These are phyloP conservation scores for Stegostoma tigrinum DNA, from an alignment of 2,113 vertebrate genomes.

Conservation along the genomic window DNA sequence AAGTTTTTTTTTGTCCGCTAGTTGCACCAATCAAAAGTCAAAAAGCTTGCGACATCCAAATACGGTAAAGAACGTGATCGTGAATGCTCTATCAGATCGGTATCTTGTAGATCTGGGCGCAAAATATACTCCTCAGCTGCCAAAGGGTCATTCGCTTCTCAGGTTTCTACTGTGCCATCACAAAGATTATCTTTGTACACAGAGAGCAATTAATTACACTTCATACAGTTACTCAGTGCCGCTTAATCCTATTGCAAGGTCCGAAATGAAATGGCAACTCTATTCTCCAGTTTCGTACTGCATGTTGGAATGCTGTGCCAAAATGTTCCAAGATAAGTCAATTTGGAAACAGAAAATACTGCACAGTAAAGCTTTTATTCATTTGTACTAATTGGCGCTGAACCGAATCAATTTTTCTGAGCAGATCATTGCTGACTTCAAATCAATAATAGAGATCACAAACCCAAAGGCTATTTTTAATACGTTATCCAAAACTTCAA, in stretches of 20 bases:
- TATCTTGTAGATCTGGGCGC: slow-evolving; percentile 45
- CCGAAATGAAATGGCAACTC: slow-evolving; percentile 51
- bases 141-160: slow-evolving; percentile 50
- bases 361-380: not conserved
- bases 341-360: not conserved
- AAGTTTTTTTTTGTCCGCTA: slow-evolving; percentile 37
- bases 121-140: slow-evolving; percentile 48
- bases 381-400: not conserved
- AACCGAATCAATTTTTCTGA: not conserved
- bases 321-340: not conserved
- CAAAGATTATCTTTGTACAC: slow-evolving; percentile 52
- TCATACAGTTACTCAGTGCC: slow-evolving; percentile 51
- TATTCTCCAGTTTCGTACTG: slow-evolving; percentile 15
- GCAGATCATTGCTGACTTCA: not conserved
- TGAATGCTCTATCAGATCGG: slow-evolving; percentile 38
- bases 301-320: not conserved
- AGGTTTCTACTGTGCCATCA: slow-evolving; percentile 48
- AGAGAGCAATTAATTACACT: slow-evolving; percentile 60
- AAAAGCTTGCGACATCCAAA: slow-evolving; percentile 39
- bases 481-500: not conserved
- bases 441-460: not conserved
- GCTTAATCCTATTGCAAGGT: slow-evolving; percentile 56
- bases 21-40: slow-evolving; percentile 34
- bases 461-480: not conserved
- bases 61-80: slow-evolving; percentile 39